Conservation (phyloP, 2,888 invertebrate genomes). For the Heteromurus nitidus region DNA sequence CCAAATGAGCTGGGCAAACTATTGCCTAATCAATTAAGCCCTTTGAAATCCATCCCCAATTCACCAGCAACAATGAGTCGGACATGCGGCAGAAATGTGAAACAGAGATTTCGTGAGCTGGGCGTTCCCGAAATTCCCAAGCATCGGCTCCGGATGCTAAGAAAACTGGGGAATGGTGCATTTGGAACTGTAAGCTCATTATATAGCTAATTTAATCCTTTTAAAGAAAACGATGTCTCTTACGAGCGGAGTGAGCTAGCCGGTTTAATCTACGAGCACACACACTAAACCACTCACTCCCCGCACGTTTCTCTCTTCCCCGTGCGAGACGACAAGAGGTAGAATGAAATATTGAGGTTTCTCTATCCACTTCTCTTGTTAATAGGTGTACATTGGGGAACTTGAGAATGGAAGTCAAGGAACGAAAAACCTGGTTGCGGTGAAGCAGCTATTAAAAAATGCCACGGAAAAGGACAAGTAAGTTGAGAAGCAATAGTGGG, state of each 20-base stretch:
- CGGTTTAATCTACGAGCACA: conserved; percentile 22
- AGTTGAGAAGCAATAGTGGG: conserved; percentile 74
- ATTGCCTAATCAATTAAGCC: conserved; percentile 72
- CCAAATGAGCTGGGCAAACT: conserved; percentile 73
- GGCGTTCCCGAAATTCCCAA: conserved; percentile 88
- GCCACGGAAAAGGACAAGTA: conserved; percentile 88
- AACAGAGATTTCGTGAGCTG: conserved; percentile 72
- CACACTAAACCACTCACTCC: not conserved
- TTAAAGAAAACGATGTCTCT: conserved; percentile 59
- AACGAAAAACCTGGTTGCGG: conserved; percentile 85
- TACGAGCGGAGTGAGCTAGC: conserved; percentile 24
- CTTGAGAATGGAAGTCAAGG: conserved; percentile 68
- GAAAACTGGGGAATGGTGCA: conserved; percentile 90
- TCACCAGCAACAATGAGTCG: conserved; percentile 70
- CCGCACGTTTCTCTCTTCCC: not conserved
- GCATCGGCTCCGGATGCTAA: conserved; percentile 88
- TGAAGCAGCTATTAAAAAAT: conserved; percentile 88
- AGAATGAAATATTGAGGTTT: conserved; percentile 34
- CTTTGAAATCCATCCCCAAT: conserved; percentile 71
- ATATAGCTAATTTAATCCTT: conserved; percentile 65
- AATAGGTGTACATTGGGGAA: conserved; percentile 73
- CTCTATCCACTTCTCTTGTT: conserved; percentile 39
- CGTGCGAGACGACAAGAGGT: not conserved
- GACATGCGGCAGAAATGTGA: conserved; percentile 62
- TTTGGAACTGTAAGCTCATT: conserved; percentile 86